phyloP scores from a whole-genome alignment of 2,797 vertebrate genomes.

The Odontamblyopus lacepedii region DNA sequence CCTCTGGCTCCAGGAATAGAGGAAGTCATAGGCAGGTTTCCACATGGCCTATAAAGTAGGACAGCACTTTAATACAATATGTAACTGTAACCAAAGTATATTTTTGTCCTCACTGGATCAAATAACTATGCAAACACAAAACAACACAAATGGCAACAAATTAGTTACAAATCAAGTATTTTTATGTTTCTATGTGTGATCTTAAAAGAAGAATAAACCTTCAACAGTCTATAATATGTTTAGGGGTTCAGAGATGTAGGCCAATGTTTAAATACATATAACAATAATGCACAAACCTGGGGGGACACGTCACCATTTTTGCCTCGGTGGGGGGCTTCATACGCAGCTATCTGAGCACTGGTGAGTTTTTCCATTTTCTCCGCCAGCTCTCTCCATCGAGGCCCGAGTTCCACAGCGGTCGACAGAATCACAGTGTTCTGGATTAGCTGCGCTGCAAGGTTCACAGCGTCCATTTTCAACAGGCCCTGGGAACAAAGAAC shows the following conservation, averaged over 20 bases:
- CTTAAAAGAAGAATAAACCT: not conserved
- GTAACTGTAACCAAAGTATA: not conserved
- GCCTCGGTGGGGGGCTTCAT: slow-evolving; percentile 87
- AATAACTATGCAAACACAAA: not conserved
- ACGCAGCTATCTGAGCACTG: slow-evolving; percentile 86
- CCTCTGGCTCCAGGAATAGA: slow-evolving; percentile 89
- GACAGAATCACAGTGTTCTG: slow-evolving; percentile 92
- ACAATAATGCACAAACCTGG: slow-evolving; percentile 78
- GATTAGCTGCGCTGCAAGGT: slow-evolving; percentile 83
- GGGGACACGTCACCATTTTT: slow-evolving; percentile 79
- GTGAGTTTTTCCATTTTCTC: slow-evolving; percentile 88
- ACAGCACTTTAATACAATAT: not conserved
- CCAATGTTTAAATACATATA: not conserved
- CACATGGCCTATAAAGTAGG: slow-evolving; percentile 86
- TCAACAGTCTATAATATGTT: too few relatives aligned
- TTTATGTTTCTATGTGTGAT: not conserved
- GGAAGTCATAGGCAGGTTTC: slow-evolving; percentile 98
- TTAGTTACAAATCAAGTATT: not conserved
- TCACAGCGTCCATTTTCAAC: slow-evolving; percentile 90
- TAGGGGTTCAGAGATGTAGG: too few relatives aligned
- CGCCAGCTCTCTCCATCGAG: slow-evolving; percentile 89
- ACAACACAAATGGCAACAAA: not conserved
- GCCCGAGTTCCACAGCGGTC: slow-evolving; percentile 91
- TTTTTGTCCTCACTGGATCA: not conserved
- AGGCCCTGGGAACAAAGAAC: slow-evolving; percentile 79